phyloP scores from a whole-genome alignment of 2,888 invertebrate genomes.

The Zelleria hepariella region DNA sequence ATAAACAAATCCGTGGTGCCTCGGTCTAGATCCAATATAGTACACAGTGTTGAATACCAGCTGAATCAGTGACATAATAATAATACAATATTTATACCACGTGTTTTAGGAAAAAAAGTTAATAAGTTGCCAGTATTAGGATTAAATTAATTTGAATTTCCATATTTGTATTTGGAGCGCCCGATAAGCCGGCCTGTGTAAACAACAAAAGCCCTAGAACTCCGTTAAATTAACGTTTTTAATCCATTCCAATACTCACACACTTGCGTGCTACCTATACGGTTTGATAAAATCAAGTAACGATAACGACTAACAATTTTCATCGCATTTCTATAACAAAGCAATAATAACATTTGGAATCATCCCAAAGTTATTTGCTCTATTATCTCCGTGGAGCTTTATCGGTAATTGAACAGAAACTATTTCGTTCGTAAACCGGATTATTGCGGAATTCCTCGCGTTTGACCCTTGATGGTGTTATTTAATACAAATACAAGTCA shows the following conservation, averaged over 20 bases:
- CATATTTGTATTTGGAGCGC: not conserved
- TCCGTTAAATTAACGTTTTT: not conserved
- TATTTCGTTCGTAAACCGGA: constrained; percentile 44
- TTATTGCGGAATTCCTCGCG: constrained; percentile 33
- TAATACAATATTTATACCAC: not conserved
- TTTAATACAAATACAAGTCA: constrained; percentile 41
- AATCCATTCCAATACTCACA: not conserved
- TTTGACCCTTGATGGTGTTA: constrained; percentile 41
- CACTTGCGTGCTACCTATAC: not conserved
- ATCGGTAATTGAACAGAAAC: constrained; percentile 52
- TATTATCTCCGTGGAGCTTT: constrained; percentile 36
- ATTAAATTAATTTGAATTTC: constrained; percentile 3
- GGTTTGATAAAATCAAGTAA: not conserved
- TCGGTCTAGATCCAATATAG: constrained; percentile 20
- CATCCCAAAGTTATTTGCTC: constrained; percentile 32
- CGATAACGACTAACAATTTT: constrained; percentile 4
- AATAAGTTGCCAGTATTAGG: not conserved
- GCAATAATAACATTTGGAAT: constrained; percentile 34
- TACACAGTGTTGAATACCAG: constrained; percentile 36
- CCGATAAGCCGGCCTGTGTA: not conserved
- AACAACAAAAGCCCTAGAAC: not conserved
- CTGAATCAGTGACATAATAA: not conserved
- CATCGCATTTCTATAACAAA: constrained; percentile 17
- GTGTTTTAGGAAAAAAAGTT: not conserved
- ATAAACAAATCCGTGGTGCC: constrained; percentile 49